Evolutionary conservation across 2,888 invertebrate genomes (phyloP), one percentile per base, ranked within the genome.

Genomic region (Cephus spinipes): DNA sequence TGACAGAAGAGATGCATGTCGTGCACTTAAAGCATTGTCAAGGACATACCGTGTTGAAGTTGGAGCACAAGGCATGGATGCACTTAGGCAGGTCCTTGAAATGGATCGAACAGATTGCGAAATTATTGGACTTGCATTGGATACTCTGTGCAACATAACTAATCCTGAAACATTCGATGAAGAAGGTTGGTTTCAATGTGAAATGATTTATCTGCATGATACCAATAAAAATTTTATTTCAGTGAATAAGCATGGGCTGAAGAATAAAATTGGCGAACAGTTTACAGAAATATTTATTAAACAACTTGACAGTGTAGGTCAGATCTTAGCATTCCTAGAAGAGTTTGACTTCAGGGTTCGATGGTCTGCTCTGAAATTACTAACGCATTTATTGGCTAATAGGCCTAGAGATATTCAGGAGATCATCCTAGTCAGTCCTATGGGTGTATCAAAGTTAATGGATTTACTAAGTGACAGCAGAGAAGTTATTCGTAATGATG

Each of bases 251-350:
- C 87, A 90, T 73, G 89, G 90, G 76, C 84, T 88, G 68, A 83
- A 88, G 23, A 88, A 85, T 77, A 96, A 96, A 90, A 95, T 98
- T 35, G 98, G 98, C 1, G 97, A 97, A 89, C 97, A 98, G 88
- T 99, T 99, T 91, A 98, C 99, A 0, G 99, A 99, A 92, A 98
- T 99, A 94, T 98, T 98, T 91, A 96, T 98, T 55, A 99, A 99
- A 91, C 95, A 96, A 85, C 92, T 95, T 32, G 97, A 98, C 84
- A 97, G 97, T 91, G 95, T 98, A 12, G 94, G 95, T 74, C 91
- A 97, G 34, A 93, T 98, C 0, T 92, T 99, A 84, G 95, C 96
- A 79, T 94, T 98, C 79, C 92, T 99, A 74, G 98, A 98, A 91
- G 99, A 99, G 90, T 98, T 97, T 92, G 98, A 99, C 90, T 99